phyloP scores from a whole-genome alignment of 1,140 invertebrate species.

The Pseudoatta argentina region DNA sequence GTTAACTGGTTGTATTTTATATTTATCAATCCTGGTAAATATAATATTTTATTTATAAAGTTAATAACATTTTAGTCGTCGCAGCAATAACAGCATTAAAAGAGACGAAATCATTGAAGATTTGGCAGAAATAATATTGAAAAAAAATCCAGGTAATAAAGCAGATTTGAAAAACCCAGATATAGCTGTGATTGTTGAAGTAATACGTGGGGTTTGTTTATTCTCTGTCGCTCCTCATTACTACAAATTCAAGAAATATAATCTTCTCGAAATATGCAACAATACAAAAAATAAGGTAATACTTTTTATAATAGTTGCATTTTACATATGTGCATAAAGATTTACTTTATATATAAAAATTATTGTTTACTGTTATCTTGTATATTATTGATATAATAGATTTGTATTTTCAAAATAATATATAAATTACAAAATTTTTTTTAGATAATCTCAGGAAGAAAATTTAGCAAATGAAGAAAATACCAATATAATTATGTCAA shows the following conservation, averaged over 20 bases:
- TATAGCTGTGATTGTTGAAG: constrained; percentile 92
- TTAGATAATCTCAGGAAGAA: neutral
- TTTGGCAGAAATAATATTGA: constrained; percentile 89
- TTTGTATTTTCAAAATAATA: neutral
- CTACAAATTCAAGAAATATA: constrained; percentile 90
- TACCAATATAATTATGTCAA: neutral
- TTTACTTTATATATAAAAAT: neutral
- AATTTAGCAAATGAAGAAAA: neutral
- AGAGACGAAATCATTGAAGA: constrained; percentile 90
- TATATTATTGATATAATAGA: neutral
- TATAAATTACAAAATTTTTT: neutral
- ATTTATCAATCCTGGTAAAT: constrained; percentile 4
- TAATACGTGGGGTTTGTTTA: constrained; percentile 90
- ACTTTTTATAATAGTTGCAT: neutral
- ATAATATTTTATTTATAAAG: constrained; percentile 39
- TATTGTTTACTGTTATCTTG: neutral
- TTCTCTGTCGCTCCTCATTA: constrained; percentile 90
- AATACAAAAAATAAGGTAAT: constrained; percentile 43
- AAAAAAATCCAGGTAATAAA: constrained; percentile 90
- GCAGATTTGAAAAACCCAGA: constrained; percentile 92
- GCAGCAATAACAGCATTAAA: constrained; percentile 92
- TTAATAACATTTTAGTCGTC: constrained; percentile 85
- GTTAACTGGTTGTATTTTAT: constrained; percentile 59
- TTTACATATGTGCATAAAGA: neutral
- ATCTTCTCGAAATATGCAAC: constrained; percentile 87